A percentile compares a stretch with the other conserved stretches of the same genome.
phyloP scores from a whole-genome alignment of 2,113 vertebrate genomes.

The Sardina pilchardus region DNA sequence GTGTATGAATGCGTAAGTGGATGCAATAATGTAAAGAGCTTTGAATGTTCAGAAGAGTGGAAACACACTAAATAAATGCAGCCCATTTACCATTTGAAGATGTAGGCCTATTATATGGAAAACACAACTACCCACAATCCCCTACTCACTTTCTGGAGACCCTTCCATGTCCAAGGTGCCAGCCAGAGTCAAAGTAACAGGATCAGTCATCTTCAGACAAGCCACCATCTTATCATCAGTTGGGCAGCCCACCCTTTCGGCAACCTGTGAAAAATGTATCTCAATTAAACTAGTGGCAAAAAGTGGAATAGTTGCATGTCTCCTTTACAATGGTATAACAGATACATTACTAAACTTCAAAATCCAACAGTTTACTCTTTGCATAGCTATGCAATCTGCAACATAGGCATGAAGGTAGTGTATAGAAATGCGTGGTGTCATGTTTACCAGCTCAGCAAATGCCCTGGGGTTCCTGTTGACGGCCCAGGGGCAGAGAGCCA shows the following conservation, averaged over 20 bases:
- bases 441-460: constrained; percentile 75
- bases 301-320: background rate
- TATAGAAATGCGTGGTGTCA: background rate
- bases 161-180: constrained; percentile 60
- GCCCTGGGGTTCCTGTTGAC: constrained; percentile 78
- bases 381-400: too few relatives aligned
- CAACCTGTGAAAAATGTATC: constrained; percentile 69
- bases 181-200: constrained; percentile 74
- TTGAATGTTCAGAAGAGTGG: too few relatives aligned
- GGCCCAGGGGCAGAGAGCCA: constrained; percentile 81
- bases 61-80: too few relatives aligned
- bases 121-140: background rate
- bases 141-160: constrained; percentile 63
- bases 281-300: background rate
- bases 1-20: too few relatives aligned
- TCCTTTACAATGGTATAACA: too few relatives aligned
- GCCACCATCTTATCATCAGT: constrained; percentile 68
- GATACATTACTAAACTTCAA: too few relatives aligned
- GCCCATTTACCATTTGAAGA: too few relatives aligned
- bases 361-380: too few relatives aligned
- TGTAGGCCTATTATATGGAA: too few relatives aligned
- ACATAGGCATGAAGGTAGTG: too few relatives aligned
- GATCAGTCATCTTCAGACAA: constrained; percentile 78
- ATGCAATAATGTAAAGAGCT: too few relatives aligned
- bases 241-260: constrained; percentile 79